These are phyloP conservation scores for Silurus glanis DNA, from an alignment of 2,113 vertebrate species.

Conservation along the genomic window DNA sequence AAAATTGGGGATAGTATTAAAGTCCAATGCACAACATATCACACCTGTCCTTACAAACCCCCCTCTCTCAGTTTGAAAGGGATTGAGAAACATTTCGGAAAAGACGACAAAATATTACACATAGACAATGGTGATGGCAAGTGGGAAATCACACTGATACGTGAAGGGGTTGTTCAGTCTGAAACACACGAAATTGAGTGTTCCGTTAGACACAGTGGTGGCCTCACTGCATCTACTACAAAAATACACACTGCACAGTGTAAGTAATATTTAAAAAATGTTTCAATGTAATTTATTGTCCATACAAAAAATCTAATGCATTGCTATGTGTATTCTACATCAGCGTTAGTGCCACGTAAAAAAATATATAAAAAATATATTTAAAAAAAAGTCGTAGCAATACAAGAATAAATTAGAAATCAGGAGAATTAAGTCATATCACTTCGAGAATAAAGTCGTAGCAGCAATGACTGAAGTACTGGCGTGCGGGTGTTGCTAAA, in stretches of 20 bases:
- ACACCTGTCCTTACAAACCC: constrained; percentile 48
- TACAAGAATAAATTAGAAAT: too few relatives aligned
- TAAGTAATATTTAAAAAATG: constrained; percentile 40
- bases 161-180: background rate
- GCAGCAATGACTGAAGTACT: too few relatives aligned
- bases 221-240: background rate
- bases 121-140: accelerated
- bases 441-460: too few relatives aligned
- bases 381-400: too few relatives aligned
- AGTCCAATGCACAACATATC: constrained; percentile 54
- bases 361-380: too few relatives aligned
- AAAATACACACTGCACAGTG: constrained; percentile 45
- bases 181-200: constrained; percentile 34
- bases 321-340: background rate
- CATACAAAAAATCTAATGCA: background rate
- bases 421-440: too few relatives aligned
- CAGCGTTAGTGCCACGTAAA: too few relatives aligned
- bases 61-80: constrained; percentile 56
- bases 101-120: accelerated
- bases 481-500: too few relatives aligned
- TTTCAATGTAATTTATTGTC: constrained; percentile 2
- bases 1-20: constrained; percentile 55
- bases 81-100: background rate
- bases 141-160: background rate
- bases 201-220: constrained; percentile 1